Evolutionary conservation across 2,888 invertebrate genomes (phyloP).

Genomic region (Nycteola revayana): DNA sequence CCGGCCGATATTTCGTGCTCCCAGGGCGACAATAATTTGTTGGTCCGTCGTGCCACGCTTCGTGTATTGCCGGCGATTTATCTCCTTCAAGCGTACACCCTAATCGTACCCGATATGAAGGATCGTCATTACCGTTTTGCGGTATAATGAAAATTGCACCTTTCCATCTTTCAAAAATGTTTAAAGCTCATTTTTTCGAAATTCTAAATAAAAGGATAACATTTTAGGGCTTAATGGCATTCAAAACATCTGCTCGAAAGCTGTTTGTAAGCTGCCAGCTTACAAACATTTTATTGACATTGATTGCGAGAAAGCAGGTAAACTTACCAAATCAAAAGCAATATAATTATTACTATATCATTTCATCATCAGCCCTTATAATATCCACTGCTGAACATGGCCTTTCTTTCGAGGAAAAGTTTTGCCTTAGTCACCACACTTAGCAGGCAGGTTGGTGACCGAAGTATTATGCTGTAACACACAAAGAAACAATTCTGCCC

Average conservation of each 20-base stretch:
- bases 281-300: constrained; percentile 13
- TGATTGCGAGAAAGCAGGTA: too few species aligned
- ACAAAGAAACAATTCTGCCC: too few species aligned
- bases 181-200: constrained; percentile 6
- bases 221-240: constrained; percentile 9
- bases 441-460: too few species aligned
- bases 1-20: constrained; percentile 69
- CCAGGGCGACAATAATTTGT: constrained; percentile 76
- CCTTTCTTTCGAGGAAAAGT: too few species aligned
- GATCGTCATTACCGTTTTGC: constrained; percentile 42
- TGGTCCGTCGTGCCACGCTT: constrained; percentile 63
- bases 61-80: constrained; percentile 63
- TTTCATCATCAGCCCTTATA: too few species aligned
- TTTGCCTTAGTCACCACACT: too few species aligned
- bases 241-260: constrained; percentile 6
- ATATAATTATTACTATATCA: too few species aligned
- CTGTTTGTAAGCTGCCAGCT: too few species aligned
- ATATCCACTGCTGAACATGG: too few species aligned
- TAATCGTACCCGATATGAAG: constrained; percentile 56
- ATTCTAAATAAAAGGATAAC: constrained; percentile 1
- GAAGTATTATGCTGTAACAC: too few species aligned
- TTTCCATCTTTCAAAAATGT: constrained; percentile 7
- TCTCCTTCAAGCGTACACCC: constrained; percentile 58
- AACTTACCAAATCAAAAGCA: too few species aligned
- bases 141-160: constrained; percentile 27